phyloP scores from a whole-genome alignment of 2,888 invertebrate species.

The Tipula helvola region DNA sequence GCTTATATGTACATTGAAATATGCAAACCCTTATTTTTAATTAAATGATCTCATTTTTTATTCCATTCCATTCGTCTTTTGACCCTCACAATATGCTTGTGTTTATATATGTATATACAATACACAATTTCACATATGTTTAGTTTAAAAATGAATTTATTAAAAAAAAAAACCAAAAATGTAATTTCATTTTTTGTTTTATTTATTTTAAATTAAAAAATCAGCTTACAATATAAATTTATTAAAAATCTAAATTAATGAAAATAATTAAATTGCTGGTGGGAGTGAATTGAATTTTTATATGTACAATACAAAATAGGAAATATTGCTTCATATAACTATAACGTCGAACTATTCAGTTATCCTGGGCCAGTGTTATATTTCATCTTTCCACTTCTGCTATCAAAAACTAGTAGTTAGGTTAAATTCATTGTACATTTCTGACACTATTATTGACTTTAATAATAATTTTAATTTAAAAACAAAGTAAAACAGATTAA shows the following conservation, averaged over 20 bases:
- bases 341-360: too few species aligned
- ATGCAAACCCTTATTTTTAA: slow-evolving; percentile 4
- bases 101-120: not conserved
- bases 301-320: not conserved
- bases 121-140: not conserved
- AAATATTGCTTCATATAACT: too few species aligned
- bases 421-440: too few species aligned
- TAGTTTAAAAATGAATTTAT: not conserved
- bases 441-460: too few species aligned
- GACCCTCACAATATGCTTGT: not conserved
- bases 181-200: not conserved
- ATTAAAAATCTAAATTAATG: not conserved
- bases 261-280: not conserved
- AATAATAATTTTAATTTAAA: too few species aligned
- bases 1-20: not conserved
- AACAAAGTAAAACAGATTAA: too few species aligned
- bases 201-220: not conserved
- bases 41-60: not conserved
- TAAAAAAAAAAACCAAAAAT: not conserved
- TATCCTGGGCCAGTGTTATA: too few species aligned
- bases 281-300: not conserved
- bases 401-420: too few species aligned
- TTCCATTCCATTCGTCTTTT: not conserved
- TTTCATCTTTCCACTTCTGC: too few species aligned
- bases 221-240: not conserved